These are phyloP conservation scores for Pherbina coryleti DNA, from an alignment of 2,888 invertebrate species.

Conservation along the genomic window DNA sequence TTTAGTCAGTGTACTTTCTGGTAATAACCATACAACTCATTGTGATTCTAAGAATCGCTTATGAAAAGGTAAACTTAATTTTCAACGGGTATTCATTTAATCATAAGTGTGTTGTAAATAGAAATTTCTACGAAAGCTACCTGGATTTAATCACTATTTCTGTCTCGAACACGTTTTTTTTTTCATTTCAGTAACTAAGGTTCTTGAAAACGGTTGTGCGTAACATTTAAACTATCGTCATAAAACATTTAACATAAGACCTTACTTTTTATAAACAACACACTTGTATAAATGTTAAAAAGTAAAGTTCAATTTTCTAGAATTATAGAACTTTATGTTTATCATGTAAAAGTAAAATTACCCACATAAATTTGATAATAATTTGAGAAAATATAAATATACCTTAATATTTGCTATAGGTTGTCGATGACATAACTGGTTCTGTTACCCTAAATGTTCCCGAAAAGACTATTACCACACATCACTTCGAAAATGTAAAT, in stretches of 20 bases:
- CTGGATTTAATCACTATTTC: too few species aligned
- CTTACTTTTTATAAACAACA: not conserved
- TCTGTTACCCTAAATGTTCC: slow-evolving; percentile 54
- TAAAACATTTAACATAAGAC: not conserved
- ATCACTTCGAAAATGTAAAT: slow-evolving; percentile 51
- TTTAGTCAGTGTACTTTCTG: too few species aligned
- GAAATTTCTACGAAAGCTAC: too few species aligned
- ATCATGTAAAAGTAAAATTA: not conserved
- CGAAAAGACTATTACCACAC: slow-evolving; percentile 53
- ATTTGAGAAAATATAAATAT: not conserved
- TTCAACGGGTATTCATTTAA: too few species aligned
- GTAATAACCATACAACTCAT: too few species aligned
- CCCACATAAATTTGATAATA: not conserved
- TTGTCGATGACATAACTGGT: slow-evolving; percentile 56
- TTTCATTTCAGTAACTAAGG: not conserved
- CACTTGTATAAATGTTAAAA: not conserved
- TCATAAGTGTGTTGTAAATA: too few species aligned
- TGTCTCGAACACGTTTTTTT: too few species aligned
- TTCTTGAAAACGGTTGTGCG: not conserved
- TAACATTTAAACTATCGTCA: not conserved
- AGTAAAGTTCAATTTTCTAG: not conserved
- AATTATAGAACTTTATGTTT: not conserved
- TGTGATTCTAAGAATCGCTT: too few species aligned
- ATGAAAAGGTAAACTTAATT: too few species aligned
- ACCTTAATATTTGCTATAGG: slow-evolving; percentile 48